Evolutionary conservation across 2,797 vertebrate species (phyloP).

Genomic region (Columba guinea): DNA sequence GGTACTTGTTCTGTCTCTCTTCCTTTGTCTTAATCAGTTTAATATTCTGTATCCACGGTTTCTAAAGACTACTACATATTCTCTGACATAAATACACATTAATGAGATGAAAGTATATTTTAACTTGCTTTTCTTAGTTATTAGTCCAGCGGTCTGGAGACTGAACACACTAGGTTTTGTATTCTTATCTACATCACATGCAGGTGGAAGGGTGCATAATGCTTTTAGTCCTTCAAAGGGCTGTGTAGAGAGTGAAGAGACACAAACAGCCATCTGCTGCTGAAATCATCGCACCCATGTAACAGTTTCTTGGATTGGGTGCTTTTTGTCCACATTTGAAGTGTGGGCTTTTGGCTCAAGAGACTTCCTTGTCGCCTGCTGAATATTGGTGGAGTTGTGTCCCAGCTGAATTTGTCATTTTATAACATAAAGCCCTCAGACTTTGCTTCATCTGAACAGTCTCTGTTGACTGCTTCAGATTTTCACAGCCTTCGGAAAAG

Average conservation of each 20-base stretch:
- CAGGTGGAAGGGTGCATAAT: not conserved
- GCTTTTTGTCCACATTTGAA: not conserved
- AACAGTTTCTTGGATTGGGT: not conserved
- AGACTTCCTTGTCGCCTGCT: not conserved
- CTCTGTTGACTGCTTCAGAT: not conserved
- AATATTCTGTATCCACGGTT: not conserved
- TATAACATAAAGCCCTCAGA: not conserved
- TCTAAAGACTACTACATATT: not conserved
- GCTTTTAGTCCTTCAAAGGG: not conserved
- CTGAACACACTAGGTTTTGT: not conserved
- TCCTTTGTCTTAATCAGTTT: not conserved
- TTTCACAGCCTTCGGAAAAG: not conserved
- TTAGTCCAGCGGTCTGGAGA: not conserved
- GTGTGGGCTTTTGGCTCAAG: not conserved
- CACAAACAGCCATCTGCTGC: not conserved
- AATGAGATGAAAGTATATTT: not conserved
- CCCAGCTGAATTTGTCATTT: not conserved
- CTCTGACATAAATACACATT: not conserved
- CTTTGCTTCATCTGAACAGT: not conserved
- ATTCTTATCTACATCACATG: not conserved
- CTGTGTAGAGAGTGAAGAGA: not conserved
- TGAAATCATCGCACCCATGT: not conserved
- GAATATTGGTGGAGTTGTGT: not conserved
- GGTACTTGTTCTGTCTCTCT: not conserved
- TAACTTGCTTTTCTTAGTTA: not conserved